Percentiles rank a stretch among this genome's conserved stretches.
Evolutionary conservation across 2,888 invertebrate genomes (phyloP).

Genomic region (Calliphora vomitoria): DNA sequence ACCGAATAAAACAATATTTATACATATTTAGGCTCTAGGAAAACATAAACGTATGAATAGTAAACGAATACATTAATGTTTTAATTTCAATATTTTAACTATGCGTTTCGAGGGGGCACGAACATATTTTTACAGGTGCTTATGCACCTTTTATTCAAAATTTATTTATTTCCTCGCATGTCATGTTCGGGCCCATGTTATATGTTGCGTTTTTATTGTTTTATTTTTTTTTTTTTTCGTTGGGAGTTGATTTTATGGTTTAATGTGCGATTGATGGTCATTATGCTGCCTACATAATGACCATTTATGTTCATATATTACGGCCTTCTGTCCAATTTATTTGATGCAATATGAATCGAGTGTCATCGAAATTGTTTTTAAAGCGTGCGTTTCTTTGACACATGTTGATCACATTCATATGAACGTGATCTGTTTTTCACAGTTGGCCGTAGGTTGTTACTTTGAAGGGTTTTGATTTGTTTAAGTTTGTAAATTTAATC

Average conservation of each 20-base stretch:
- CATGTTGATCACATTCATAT: background rate
- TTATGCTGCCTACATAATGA: slow-evolving; percentile 61
- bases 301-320: slow-evolving; percentile 43
- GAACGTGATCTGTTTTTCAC: slow-evolving; percentile 26
- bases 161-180: slow-evolving; percentile 24
- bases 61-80: slow-evolving; percentile 13
- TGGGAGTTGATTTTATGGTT: slow-evolving; percentile 2
- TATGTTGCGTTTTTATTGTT: background rate
- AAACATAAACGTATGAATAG: background rate
- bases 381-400: slow-evolving; percentile 39
- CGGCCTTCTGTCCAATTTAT: slow-evolving; percentile 46
- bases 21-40: background rate
- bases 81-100: slow-evolving; percentile 42
- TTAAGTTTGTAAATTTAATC: slow-evolving; percentile 53
- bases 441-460: slow-evolving; percentile 14
- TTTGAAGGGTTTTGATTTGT: slow-evolving; percentile 22
- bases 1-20: slow-evolving; percentile 17
- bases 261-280: slow-evolving; percentile 27
- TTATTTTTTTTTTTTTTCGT: background rate
- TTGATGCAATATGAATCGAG: slow-evolving; percentile 33
- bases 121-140: slow-evolving; percentile 50
- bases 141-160: slow-evolving; percentile 24
- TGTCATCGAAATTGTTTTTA: slow-evolving; percentile 57
- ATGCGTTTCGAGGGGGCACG: background rate
- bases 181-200: background rate